Conservation (phyloP, 2,797 vertebrate species). For the Falco concolor region DNA sequence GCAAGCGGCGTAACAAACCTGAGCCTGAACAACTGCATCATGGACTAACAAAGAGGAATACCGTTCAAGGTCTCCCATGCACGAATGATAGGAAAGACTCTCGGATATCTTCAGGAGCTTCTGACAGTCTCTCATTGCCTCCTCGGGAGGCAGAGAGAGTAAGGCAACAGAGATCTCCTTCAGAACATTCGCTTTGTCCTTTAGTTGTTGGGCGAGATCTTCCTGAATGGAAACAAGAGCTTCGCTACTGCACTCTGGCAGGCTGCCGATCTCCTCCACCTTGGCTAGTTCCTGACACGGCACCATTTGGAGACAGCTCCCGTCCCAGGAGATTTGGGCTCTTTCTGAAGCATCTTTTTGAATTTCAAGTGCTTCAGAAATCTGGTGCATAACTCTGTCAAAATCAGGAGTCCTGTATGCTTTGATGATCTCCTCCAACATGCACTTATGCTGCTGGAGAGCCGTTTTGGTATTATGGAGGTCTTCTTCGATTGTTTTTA, state of each 20-base stretch:
- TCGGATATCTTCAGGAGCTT: slow-evolving; percentile 79
- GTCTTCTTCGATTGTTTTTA: slow-evolving; percentile 82
- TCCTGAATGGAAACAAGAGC: slow-evolving; percentile 79
- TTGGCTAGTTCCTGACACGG: slow-evolving; percentile 74
- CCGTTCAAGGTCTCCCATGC: slow-evolving; percentile 69
- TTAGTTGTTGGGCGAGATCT: slow-evolving; percentile 83
- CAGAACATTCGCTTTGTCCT: slow-evolving; percentile 82
- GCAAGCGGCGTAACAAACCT: slow-evolving; percentile 89
- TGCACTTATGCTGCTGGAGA: slow-evolving; percentile 80
- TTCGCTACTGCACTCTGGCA: slow-evolving; percentile 63
- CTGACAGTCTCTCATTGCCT: slow-evolving; percentile 68
- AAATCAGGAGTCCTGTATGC: slow-evolving; percentile 79
- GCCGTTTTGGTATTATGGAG: slow-evolving; percentile 79
- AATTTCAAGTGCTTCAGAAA: slow-evolving; percentile 72
- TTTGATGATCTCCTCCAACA: slow-evolving; percentile 80
- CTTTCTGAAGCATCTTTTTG: slow-evolving; percentile 48
- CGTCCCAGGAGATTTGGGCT: slow-evolving; percentile 68
- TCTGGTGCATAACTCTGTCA: slow-evolving; percentile 80
- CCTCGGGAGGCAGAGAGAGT: slow-evolving; percentile 63
- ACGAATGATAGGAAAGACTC: slow-evolving; percentile 70
- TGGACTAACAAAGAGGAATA: slow-evolving; percentile 83
- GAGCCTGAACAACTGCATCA: slow-evolving; percentile 88
- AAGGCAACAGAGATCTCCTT: slow-evolving; percentile 83
- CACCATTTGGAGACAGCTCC: slow-evolving; percentile 69
- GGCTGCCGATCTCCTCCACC: slow-evolving; percentile 67